Evolutionary conservation across 2,113 vertebrate genomes (phyloP).

Genomic region (Ageneiosus marmoratus): DNA sequence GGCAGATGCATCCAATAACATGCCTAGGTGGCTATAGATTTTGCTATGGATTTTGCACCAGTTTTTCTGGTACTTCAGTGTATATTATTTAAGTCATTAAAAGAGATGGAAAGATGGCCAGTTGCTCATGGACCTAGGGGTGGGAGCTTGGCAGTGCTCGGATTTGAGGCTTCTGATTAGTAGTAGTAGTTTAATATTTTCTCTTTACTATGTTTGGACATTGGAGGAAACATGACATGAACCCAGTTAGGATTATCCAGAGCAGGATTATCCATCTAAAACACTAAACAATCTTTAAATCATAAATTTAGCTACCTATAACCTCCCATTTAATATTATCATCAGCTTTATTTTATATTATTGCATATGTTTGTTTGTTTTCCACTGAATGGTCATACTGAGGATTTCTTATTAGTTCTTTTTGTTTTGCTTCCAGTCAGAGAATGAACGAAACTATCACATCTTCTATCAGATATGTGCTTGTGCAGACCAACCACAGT

Average conservation of each 20-base stretch:
- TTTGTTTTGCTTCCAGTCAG: slow-evolving; percentile 76
- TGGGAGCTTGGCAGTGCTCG: too few species aligned
- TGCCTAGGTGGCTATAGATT: too few species aligned
- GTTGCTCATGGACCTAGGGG: too few species aligned
- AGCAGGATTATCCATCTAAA: neutral
- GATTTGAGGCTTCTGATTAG: too few species aligned
- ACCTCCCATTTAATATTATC: neutral
- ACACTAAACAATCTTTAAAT: neutral
- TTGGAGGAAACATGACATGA: neutral
- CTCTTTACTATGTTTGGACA: neutral
- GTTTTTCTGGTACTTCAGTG: too few species aligned
- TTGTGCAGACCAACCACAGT: slow-evolving; percentile 82
- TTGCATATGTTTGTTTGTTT: neutral
- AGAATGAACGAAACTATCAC: slow-evolving; percentile 96
- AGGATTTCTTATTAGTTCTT: neutral
- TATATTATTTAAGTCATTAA: too few species aligned
- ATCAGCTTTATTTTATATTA: neutral
- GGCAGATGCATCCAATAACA: too few species aligned
- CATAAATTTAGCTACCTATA: neutral
- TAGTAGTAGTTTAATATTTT: too few species aligned
- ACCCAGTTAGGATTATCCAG: too few species aligned
- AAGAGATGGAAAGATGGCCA: too few species aligned
- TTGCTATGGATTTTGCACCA: too few species aligned
- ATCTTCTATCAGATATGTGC: slow-evolving; percentile 98
- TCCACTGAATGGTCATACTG: neutral